Evolutionary conservation across 2,888 invertebrate genomes (phyloP), one percentile per base, ranked within the genome.

Genomic region (Drosophila borealis): DNA sequence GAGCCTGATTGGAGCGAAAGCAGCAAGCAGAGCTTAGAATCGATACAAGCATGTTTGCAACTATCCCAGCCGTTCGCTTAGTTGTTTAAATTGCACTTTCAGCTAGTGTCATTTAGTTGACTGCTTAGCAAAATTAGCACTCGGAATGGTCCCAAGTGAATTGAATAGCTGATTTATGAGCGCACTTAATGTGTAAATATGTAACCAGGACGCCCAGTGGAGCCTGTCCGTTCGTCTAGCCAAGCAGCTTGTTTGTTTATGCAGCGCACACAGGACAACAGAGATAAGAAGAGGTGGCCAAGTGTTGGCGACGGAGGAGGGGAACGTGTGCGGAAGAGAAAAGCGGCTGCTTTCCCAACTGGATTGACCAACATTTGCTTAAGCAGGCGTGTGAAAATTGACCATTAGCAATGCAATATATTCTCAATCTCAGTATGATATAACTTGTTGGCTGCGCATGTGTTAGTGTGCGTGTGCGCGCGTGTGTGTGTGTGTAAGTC

Each of bases 161-260:
- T 88, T 90, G 89, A 90, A 89, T 86, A 80, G 70, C 80, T 90
- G 87, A 88, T 88, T 88, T 90, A 90, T 90, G 89, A 86, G 53
- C 87, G 77, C 88, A 90, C 78, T 89, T 77, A 87, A 90, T 88
- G 86, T 78, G 86, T 75, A 76, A 83, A 83, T 89, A 81, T 72
- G 72, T 84, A 57, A 44, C 63, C 48, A 65, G 71, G 77, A 55
- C 60, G 64, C 61, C 13, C 41, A 13, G 3, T 46, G 13, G 9
- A 17, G 17, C 33, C 49, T 10, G 17, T 29, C 65, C 49, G 48
- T 33, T 34, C 54, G 70, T 48, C 68, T 55, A 61, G 49, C 37
- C 51, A 19, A 41, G 62, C 62, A 44, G 68, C 62, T 53, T 54
- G 68, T 44, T 63, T 75, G 82, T 65, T 71, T 71, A 79, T 85